phyloP scores from a whole-genome alignment of 2,113 vertebrate species.

The Charina bottae region DNA sequence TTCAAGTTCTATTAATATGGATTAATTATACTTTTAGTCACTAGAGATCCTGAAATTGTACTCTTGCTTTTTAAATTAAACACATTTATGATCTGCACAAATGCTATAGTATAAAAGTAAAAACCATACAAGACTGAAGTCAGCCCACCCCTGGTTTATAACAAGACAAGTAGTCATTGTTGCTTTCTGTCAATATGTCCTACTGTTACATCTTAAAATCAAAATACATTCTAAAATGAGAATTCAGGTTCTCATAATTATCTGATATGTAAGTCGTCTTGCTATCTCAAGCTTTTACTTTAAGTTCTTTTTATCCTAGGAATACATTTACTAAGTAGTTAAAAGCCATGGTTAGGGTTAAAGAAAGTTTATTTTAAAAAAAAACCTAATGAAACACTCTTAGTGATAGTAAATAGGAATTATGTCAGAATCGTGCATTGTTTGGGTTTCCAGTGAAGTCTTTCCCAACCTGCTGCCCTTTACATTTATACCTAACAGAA shows the following conservation, averaged over 20 bases:
- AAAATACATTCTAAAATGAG: conserved; percentile 20
- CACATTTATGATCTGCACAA: neutral
- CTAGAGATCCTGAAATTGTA: neutral
- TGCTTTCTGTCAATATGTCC: conserved; percentile 2
- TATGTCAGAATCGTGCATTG: neutral
- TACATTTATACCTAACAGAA: neutral
- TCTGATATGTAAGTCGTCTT: conserved; percentile 29
- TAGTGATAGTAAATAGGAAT: neutral
- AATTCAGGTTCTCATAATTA: conserved; percentile 24
- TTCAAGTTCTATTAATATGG: neutral
- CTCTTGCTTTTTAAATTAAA: neutral
- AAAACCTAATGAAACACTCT: neutral
- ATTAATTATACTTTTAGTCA: neutral
- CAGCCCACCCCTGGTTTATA: conserved; percentile 8
- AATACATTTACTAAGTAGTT: neutral
- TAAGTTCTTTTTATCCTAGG: neutral
- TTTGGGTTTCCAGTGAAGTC: neutral
- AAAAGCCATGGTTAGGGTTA: neutral
- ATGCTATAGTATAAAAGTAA: neutral
- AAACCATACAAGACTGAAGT: neutral
- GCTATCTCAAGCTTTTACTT: neutral
- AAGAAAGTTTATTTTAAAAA: neutral
- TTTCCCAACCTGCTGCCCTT: neutral
- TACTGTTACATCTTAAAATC: conserved; percentile 32
- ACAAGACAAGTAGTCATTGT: neutral